Conservation (phyloP, 2,888 invertebrate species). For the Oconnorella tubifera region DNA sequence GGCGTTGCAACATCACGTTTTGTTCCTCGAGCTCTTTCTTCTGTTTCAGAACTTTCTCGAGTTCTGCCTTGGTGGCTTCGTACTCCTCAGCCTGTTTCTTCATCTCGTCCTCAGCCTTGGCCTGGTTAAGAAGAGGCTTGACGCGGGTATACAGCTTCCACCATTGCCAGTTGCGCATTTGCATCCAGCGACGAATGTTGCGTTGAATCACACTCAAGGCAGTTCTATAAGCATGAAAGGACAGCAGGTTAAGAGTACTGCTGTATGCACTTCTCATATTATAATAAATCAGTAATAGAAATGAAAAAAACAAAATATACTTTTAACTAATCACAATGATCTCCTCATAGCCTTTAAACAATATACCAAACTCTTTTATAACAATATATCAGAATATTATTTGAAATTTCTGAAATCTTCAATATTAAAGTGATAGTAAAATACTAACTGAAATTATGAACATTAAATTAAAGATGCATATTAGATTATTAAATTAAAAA, state of each 20-base stretch:
- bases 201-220: slow-evolving; percentile 97
- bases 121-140: slow-evolving; percentile 98
- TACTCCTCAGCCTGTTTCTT: slow-evolving; percentile 94
- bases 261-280: not conserved
- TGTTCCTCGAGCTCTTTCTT: slow-evolving; percentile 94
- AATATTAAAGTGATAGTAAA: no score
- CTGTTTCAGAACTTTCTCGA: slow-evolving; percentile 87
- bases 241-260: not conserved
- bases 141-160: slow-evolving; percentile 99
- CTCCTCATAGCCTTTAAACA: no score
- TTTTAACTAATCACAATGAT: slow-evolving; percentile 6
- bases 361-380: no score
- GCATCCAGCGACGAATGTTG: slow-evolving; percentile 98
- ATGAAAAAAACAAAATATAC: not conserved
- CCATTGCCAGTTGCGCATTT: slow-evolving; percentile 99
- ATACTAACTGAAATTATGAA: no score
- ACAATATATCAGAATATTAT: no score
- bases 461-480: not conserved
- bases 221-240: slow-evolving; percentile 62
- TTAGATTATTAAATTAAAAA: not conserved
- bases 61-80: slow-evolving; percentile 86
- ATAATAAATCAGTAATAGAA: slow-evolving; percentile 3
- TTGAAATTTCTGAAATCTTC: no score
- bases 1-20: slow-evolving; percentile 84
- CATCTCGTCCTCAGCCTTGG: slow-evolving; percentile 97